phyloP scores from a whole-genome alignment of 2,113 vertebrate species.

The Astatotilapia flaviijosephi region DNA sequence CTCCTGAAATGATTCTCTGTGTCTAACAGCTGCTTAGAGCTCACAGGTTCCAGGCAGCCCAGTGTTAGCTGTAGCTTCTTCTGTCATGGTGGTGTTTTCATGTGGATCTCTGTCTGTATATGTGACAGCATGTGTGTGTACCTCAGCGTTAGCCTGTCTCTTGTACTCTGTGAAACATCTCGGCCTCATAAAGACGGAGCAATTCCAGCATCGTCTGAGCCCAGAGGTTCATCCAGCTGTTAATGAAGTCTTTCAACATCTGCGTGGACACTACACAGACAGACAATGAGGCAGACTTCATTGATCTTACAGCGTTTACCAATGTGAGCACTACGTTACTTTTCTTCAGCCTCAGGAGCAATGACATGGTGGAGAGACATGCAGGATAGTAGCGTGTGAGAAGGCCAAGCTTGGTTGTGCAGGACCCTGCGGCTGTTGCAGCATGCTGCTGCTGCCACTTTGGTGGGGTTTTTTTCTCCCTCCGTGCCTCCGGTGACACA shows the following conservation, averaged over 20 bases:
- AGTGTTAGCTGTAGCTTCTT: not conserved
- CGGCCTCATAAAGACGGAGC: conserved; percentile 16
- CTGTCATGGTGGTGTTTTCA: not conserved
- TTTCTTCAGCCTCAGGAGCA: not conserved
- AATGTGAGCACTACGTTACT: not conserved
- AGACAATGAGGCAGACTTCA: not conserved
- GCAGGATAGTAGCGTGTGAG: not conserved
- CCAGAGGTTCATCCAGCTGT: conserved; percentile 23
- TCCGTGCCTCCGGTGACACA: conserved; percentile 42
- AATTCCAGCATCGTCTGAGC: conserved; percentile 12
- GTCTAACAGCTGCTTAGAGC: not conserved
- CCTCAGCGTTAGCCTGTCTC: not conserved
- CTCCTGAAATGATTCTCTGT: not conserved
- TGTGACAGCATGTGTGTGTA: not conserved
- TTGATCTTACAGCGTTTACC: not conserved
- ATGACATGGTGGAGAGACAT: not conserved
- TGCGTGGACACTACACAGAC: not conserved
- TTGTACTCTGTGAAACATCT: not conserved
- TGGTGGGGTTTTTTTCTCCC: not conserved
- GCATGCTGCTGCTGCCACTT: not conserved
- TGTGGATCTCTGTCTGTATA: not conserved
- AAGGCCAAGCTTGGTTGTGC: not conserved
- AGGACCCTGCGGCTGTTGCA: not conserved
- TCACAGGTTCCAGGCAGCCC: not conserved
- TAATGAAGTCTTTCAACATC: conserved; percentile 23